Percentiles rank a stretch among this genome's conserved stretches.
phyloP scores from a whole-genome alignment of 2,888 invertebrate species.

The Meiosimyza decipiens region DNA sequence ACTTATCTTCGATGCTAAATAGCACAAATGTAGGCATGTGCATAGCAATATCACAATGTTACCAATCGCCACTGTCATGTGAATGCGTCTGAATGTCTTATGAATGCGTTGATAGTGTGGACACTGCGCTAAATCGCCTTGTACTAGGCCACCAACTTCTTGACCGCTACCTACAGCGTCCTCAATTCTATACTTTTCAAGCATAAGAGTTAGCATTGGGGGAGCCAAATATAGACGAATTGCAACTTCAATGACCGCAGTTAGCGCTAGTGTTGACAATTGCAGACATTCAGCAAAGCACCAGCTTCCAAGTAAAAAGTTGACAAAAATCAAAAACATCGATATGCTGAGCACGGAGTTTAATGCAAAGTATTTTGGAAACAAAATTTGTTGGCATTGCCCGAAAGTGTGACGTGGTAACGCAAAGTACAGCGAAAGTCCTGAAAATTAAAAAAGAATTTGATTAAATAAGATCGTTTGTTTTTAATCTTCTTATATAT shows the following conservation, averaged over 20 bases:
- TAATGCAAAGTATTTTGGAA: constrained; percentile 87
- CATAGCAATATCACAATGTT: constrained; percentile 79
- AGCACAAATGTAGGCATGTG: constrained; percentile 76
- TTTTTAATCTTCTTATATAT: too few species aligned
- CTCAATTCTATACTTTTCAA: constrained; percentile 80
- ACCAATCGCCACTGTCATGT: constrained; percentile 82
- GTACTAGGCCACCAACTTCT: constrained; percentile 79
- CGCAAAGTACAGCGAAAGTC: constrained; percentile 85
- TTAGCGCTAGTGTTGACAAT: constrained; percentile 64
- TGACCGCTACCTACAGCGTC: constrained; percentile 80
- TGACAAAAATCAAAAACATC: constrained; percentile 75
- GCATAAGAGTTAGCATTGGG: constrained; percentile 79
- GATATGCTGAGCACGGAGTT: constrained; percentile 80
- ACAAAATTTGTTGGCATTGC: constrained; percentile 85
- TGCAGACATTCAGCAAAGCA: constrained; percentile 69
- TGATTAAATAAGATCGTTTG: too few species aligned
- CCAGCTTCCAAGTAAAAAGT: constrained; percentile 69
- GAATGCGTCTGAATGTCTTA: constrained; percentile 79
- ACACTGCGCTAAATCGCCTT: constrained; percentile 79
- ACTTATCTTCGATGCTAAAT: constrained; percentile 70
- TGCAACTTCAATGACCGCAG: constrained; percentile 75
- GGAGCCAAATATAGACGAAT: constrained; percentile 83
- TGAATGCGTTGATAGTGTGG: constrained; percentile 83
- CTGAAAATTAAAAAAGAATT: constrained; percentile 67
- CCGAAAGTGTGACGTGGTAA: constrained; percentile 89